Conservation (phyloP, 2,888 invertebrate genomes). For the Conchocele bisecta region DNA sequence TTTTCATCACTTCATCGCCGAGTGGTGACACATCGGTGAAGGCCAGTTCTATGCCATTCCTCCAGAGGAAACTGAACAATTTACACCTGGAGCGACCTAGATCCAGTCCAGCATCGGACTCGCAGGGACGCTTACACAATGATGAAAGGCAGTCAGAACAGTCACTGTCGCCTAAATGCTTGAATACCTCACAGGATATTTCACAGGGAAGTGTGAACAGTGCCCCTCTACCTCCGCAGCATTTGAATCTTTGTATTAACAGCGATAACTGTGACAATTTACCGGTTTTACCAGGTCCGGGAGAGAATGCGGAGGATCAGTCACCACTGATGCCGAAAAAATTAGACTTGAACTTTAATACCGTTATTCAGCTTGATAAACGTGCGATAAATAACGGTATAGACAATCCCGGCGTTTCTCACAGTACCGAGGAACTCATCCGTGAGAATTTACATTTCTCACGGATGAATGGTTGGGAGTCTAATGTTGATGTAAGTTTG, state of each 20-base stretch:
- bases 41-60: slow-evolving; percentile 61
- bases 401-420: slow-evolving; percentile 60
- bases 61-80: slow-evolving; percentile 59
- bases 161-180: background rate
- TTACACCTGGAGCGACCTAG: slow-evolving; percentile 49
- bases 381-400: slow-evolving; percentile 46
- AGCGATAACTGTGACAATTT: slow-evolving; percentile 34
- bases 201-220: background rate
- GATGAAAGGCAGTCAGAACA: slow-evolving; percentile 1
- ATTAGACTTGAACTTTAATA: slow-evolving; percentile 51
- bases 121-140: slow-evolving; percentile 16
- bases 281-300: slow-evolving; percentile 45
- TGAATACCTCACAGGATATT: background rate
- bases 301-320: slow-evolving; percentile 56
- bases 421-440: slow-evolving; percentile 53
- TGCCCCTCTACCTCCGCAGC: slow-evolving; percentile 38
- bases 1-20: slow-evolving; percentile 38
- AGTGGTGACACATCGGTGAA: slow-evolving; percentile 45
- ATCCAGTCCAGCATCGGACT: slow-evolving; percentile 46
- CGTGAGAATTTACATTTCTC: slow-evolving; percentile 24
- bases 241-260: slow-evolving; percentile 13
- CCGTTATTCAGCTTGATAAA: slow-evolving; percentile 37
- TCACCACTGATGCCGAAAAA: slow-evolving; percentile 53
- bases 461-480: background rate
- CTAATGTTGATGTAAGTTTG: background rate